Conservation (phyloP, 2,113 vertebrate species). For the Melanerpes formicivorus region DNA sequence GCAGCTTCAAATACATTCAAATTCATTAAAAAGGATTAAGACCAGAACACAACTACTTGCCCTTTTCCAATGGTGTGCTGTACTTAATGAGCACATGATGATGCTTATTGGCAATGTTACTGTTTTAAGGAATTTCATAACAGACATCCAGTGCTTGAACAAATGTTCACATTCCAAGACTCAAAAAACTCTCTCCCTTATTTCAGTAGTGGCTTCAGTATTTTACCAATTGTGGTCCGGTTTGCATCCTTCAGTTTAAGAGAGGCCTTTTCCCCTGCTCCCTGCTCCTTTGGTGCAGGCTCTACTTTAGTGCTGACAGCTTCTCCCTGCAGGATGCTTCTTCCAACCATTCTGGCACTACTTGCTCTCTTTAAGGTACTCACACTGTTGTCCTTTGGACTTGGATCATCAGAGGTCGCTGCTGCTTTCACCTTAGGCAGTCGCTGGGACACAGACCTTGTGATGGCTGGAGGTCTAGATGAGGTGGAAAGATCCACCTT, state of each 20-base stretch:
- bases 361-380: slow-evolving; percentile 79
- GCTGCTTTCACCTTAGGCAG: slow-evolving; percentile 69
- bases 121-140: not conserved
- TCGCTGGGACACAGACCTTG: slow-evolving; percentile 78
- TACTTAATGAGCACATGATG: not conserved
- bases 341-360: slow-evolving; percentile 79
- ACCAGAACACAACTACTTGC: not conserved
- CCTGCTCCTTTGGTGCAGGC: slow-evolving; percentile 69
- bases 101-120: not conserved
- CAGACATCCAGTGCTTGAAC: slow-evolving; percentile 21
- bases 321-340: slow-evolving; percentile 67
- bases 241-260: slow-evolving; percentile 74
- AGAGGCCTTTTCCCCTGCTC: slow-evolving; percentile 78
- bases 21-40: slow-evolving; percentile 9
- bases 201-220: slow-evolving; percentile 83
- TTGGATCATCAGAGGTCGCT: slow-evolving; percentile 53
- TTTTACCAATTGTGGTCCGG: slow-evolving; percentile 72
- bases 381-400: slow-evolving; percentile 68
- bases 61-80: not conserved
- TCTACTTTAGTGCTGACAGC: slow-evolving; percentile 60
- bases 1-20: slow-evolving; percentile 42
- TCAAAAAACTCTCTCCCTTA: slow-evolving; percentile 48
- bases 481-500: slow-evolving; percentile 76
- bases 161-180: slow-evolving; percentile 22
- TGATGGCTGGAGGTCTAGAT: slow-evolving; percentile 68